These are phyloP conservation scores for Temnothorax rugatulus DNA, from an alignment of 2,888 invertebrate genomes.

Conservation along the genomic window DNA sequence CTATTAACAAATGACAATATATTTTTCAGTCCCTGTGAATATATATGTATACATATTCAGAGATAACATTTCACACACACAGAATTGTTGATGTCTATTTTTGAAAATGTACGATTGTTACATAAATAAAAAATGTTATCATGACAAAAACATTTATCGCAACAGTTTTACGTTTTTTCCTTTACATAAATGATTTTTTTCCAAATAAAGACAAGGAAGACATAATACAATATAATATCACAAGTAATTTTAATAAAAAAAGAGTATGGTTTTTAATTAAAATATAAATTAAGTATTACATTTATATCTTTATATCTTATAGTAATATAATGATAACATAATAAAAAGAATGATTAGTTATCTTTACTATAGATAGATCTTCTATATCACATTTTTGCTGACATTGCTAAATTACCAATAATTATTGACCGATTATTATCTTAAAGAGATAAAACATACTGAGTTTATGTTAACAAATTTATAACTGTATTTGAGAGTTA, in stretches of 20 bases:
- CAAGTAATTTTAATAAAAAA: not conserved
- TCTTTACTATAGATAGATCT: no score
- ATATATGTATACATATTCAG: constrained; percentile 12
- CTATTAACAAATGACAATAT: constrained; percentile 35
- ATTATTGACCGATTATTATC: not conserved
- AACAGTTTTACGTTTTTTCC: no score
- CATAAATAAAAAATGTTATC: constrained; percentile 26
- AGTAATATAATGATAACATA: not conserved
- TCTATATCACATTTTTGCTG: not conserved
- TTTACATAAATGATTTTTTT: not conserved
- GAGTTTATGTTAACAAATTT: not conserved
- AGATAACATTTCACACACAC: not conserved
- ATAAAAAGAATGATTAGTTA: no score
- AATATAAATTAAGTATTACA: not conserved
- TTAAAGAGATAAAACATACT: not conserved
- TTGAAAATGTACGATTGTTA: constrained; percentile 42
- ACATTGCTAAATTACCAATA: not conserved
- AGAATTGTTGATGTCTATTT: constrained; percentile 35
- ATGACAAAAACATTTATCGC: not conserved
- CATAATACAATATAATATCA: not conserved
- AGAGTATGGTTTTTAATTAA: not conserved
- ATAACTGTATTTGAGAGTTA: not conserved
- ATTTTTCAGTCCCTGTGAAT: constrained; percentile 5
- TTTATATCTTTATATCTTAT: not conserved
- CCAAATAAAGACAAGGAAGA: not conserved